phyloP scores from a whole-genome alignment of 2,888 invertebrate genomes.

The Plebejus melissa region DNA sequence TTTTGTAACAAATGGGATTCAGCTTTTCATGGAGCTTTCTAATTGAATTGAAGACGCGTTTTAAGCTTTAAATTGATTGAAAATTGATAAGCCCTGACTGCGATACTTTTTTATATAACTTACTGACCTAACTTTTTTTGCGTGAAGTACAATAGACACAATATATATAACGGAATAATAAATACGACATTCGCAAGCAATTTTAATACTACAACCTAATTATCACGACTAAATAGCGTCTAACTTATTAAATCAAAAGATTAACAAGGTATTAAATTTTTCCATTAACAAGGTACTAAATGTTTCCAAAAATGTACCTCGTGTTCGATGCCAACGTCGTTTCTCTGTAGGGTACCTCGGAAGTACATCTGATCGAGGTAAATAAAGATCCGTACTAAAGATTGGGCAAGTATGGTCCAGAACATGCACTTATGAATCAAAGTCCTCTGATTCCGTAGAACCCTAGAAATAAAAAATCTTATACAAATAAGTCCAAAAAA shows the following conservation, averaged over 20 bases:
- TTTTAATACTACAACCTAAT: background rate
- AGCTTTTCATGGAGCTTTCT: background rate
- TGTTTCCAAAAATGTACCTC: background rate
- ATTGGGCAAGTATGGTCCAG: constrained; percentile 9
- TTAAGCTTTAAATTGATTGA: too few species aligned
- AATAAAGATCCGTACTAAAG: background rate
- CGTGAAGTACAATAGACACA: too few species aligned
- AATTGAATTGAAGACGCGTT: background rate
- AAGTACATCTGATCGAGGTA: constrained; percentile 19
- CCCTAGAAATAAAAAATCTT: background rate
- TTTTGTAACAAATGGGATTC: background rate
- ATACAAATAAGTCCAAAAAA: too few species aligned
- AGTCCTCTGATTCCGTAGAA: background rate
- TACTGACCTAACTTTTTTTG: too few species aligned
- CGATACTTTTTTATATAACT: too few species aligned
- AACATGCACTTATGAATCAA: constrained; percentile 27
- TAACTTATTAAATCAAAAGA: background rate
- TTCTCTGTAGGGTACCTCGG: background rate
- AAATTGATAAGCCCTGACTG: too few species aligned
- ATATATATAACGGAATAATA: background rate
- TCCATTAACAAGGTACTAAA: background rate
- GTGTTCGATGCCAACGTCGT: constrained; percentile 18
- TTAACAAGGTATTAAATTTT: too few species aligned
- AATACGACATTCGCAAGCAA: background rate
- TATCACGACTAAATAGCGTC: background rate